Evolutionary conservation across 1,140 invertebrate genomes (phyloP), one percentile per base, ranked within the genome.

Genomic region (Zaprionus nigranus): DNA sequence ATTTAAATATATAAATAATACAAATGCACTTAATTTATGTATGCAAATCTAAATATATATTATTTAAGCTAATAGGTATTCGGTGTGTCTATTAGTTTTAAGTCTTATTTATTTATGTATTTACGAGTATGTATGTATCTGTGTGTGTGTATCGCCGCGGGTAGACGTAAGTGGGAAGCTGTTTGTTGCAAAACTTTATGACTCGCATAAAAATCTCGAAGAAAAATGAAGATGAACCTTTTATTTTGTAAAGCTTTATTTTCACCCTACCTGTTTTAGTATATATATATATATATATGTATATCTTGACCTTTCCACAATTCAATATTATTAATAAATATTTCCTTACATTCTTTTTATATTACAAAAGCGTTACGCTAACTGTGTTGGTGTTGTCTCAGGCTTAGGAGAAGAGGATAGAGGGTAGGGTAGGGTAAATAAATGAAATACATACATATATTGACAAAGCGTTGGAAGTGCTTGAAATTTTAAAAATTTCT

Each of bases 1-100:
- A 26, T 26, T 26, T 26, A 26, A 54, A 78, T 74, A 80, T 92
- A 91, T 81, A 92, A 91, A 87, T 92, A 81, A 90, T 91, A 90
- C 78, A 87, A 90, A 91, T 90, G 78, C 75, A 76, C 77, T 82
- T 78, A 73, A 66, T 59, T 69, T 82, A 64, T 61, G 70, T 82
- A 69, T 79, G 66, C 70, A 72, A 90, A 73, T 71, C 65, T 82
- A 80, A 76, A 80, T 60, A 61, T 60, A 61, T 78, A 49, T 69
- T 72, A 61, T 78, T 80, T 76, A 87, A 71, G 59, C 74, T 85
- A 81, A 66, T 76, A 79, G 71, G 62, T 82, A 78, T 71, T 60
- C 70, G 54, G 75, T 82, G 71, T 63, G 67, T 79, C 69, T 75
- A 68, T 77, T 76, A 77, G 61, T 70, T 75, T 79, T 73, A 87